Conservation (phyloP, 2,113 vertebrate species). For the Percopsis transmontana region DNA sequence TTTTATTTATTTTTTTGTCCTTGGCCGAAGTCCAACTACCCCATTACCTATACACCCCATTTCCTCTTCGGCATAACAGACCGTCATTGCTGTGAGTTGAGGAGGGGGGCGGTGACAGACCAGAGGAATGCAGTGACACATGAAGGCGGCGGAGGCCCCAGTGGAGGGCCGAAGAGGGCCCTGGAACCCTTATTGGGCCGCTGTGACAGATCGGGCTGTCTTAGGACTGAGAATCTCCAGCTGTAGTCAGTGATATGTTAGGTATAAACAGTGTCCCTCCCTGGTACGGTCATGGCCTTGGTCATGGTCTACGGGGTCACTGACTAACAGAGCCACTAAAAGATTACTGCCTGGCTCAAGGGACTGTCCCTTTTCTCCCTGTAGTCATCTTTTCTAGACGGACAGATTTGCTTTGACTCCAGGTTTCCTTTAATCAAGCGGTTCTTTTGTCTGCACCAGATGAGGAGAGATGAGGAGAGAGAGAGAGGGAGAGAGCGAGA, state of each 20-base stretch:
- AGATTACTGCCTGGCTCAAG: constrained; percentile 31
- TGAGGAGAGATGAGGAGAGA: constrained; percentile 12
- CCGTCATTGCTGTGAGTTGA: neutral
- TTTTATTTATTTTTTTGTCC: constrained; percentile 10
- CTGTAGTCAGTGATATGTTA: constrained; percentile 39
- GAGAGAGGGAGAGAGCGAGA: constrained; percentile 1
- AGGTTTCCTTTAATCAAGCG: constrained; percentile 46
- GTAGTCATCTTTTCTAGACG: constrained; percentile 22
- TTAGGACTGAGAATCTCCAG: constrained; percentile 17
- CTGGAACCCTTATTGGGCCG: constrained; percentile 4
- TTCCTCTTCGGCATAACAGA: neutral
- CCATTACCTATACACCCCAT: no score
- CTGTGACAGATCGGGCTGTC: constrained; percentile 1
- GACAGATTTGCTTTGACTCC: constrained; percentile 41
- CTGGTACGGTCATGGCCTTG: neutral
- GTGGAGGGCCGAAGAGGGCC: neutral
- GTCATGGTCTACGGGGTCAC: constrained; percentile 34
- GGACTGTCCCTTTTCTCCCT: constrained; percentile 29
- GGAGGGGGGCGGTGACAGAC: constrained; percentile 37
- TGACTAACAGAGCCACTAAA: constrained; percentile 27
- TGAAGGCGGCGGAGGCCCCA: constrained; percentile 21
- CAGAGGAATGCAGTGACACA: constrained; percentile 36
- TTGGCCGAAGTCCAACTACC: neutral
- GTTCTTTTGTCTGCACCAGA: constrained; percentile 47
- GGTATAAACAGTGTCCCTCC: constrained; percentile 49